phyloP scores from a whole-genome alignment of 1,140 invertebrate species.

The Drosophila repleta region DNA sequence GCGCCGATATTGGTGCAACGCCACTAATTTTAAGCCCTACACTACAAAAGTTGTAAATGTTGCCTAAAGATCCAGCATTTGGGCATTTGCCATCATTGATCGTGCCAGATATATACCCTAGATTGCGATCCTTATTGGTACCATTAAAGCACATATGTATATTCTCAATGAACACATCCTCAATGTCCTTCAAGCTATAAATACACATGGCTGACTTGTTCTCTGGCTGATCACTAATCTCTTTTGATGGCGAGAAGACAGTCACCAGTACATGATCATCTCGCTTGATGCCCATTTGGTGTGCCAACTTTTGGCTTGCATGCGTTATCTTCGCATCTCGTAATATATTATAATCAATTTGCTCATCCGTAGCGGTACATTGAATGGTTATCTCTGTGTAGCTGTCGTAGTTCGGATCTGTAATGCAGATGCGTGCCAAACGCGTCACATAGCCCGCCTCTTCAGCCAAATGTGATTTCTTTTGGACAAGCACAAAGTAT shows the following conservation, averaged over 20 bases:
- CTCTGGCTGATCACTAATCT: conserved; percentile 91
- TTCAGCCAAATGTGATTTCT: conserved; percentile 94
- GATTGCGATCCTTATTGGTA: conserved; percentile 94
- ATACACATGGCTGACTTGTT: conserved; percentile 93
- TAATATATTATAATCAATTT: conserved; percentile 92
- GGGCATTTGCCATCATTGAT: conserved; percentile 96
- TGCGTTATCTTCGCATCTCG: conserved; percentile 94
- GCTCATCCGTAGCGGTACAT: conserved; percentile 86
- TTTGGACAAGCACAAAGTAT: conserved; percentile 98
- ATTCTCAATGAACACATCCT: conserved; percentile 97
- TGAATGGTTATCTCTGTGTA: conserved; percentile 97
- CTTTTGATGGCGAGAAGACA: conserved; percentile 92
- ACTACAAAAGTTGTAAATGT: conserved; percentile 96
- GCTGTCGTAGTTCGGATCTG: conserved; percentile 96
- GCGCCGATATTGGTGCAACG: conserved; percentile 90
- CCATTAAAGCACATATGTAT: conserved; percentile 99
- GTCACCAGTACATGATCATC: conserved; percentile 92
- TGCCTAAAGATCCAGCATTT: conserved; percentile 92
- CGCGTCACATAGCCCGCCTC: conserved; percentile 95
- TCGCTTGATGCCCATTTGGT: conserved; percentile 90
- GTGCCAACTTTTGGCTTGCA: conserved; percentile 92
- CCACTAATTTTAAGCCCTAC: conserved; percentile 97
- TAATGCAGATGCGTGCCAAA: conserved; percentile 95
- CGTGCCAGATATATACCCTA: conserved; percentile 96
- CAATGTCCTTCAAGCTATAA: conserved; percentile 94